phyloP scores from a whole-genome alignment of 2,797 vertebrate species.

The Fratercula arctica region DNA sequence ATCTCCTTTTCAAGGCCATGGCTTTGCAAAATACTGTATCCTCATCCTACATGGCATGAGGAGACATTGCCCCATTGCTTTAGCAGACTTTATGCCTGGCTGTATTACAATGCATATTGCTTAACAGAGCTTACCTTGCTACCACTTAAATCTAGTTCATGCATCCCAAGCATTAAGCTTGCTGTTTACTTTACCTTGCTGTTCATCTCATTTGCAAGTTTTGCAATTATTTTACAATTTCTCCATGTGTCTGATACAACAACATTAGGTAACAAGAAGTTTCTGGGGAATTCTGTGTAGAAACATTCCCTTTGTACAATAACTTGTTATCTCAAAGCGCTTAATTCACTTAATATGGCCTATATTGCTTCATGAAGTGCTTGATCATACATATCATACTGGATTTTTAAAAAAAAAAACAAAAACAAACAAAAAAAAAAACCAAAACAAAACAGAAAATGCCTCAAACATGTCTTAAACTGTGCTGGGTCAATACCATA shows the following conservation, averaged over 20 bases:
- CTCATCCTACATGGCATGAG: neutral
- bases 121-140: neutral
- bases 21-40: neutral
- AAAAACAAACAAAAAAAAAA: neutral
- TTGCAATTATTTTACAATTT: neutral
- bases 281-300: neutral
- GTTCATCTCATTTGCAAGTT: neutral
- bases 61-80: fast-evolving
- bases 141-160: neutral
- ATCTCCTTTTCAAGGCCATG: neutral
- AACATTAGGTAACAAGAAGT: neutral
- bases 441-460: no score
- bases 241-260: neutral
- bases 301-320: neutral
- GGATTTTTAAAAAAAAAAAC: neutral
- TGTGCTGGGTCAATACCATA: neutral
- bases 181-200: neutral
- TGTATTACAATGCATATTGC: neutral
- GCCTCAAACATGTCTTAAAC: neutral
- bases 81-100: neutral
- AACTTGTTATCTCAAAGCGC: neutral
- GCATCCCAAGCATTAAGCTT: neutral
- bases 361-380: neutral
- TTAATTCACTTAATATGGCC: neutral
- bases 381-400: neutral